Evolutionary conservation across 2,797 vertebrate genomes (phyloP).

Genomic region (Champsocephalus gunnari): DNA sequence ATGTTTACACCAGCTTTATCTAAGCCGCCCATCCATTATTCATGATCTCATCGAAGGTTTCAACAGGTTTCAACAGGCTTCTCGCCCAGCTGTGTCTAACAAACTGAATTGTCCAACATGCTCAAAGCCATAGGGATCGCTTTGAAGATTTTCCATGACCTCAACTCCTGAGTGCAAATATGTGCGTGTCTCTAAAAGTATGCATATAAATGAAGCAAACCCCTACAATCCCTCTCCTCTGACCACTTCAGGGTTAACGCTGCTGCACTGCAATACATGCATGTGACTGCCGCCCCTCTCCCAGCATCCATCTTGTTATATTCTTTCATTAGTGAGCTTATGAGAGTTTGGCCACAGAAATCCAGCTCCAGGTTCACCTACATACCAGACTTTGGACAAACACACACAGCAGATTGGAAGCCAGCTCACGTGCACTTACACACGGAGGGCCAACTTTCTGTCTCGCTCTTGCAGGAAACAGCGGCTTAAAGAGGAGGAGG

Average conservation of each 20-base stretch:
- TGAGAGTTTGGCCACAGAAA: constrained; percentile 49
- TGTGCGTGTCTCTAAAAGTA: constrained; percentile 39
- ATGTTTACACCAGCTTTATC: constrained; percentile 34
- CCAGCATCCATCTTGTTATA: constrained; percentile 33
- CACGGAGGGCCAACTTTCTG: constrained; percentile 54
- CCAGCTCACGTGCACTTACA: constrained; percentile 49
- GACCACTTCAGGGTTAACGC: constrained; percentile 38
- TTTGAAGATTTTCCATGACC: constrained; percentile 79
- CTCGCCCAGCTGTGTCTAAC: constrained; percentile 65
- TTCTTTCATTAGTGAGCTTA: constrained; percentile 44
- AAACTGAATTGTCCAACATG: constrained; percentile 66
- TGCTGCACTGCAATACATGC: constrained; percentile 21
- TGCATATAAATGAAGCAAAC: constrained; percentile 50
- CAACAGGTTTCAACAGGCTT: constrained; percentile 66
- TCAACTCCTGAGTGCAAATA: constrained; percentile 57
- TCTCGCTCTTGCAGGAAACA: constrained; percentile 73
- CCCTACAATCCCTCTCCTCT: constrained; percentile 23
- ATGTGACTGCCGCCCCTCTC: constrained; percentile 42
- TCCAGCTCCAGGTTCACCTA: constrained; percentile 60
- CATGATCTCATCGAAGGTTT: constrained; percentile 63
- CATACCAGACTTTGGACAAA: constrained; percentile 58
- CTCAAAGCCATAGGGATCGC: constrained; percentile 64
- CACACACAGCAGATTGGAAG: constrained; percentile 39
- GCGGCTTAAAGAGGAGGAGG: constrained; percentile 60
- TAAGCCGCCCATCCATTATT: constrained; percentile 69